Evolutionary conservation across 1,140 invertebrate species (phyloP).

Genomic region (Caenorhabditis latens): DNA sequence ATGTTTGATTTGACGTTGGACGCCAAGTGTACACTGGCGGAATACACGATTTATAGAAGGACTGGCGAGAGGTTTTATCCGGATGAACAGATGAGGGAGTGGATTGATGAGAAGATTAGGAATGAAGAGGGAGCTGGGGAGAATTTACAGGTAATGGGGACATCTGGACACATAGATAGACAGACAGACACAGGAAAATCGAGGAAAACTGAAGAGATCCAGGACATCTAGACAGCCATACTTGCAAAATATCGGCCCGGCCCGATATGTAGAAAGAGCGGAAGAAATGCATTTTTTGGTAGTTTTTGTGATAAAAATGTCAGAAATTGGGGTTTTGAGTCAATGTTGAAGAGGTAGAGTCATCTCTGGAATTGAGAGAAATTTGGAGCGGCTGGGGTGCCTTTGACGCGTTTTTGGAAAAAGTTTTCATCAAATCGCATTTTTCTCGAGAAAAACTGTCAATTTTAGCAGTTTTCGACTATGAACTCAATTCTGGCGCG

Average conservation of each 20-base stretch:
- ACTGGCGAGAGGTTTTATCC: background rate
- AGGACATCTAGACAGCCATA: too few species aligned
- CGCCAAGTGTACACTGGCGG: background rate
- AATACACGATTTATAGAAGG: background rate
- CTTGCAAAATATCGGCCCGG: too few species aligned
- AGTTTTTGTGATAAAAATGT: too few species aligned
- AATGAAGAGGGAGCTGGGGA: background rate
- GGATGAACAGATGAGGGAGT: background rate
- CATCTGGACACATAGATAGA: background rate
- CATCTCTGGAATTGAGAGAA: too few species aligned
- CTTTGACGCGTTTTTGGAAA: background rate
- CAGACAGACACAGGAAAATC: too few species aligned
- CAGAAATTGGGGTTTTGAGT: background rate
- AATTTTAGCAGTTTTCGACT: too few species aligned
- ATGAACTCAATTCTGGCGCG: too few species aligned
- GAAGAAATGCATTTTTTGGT: too few species aligned
- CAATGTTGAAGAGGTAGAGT: too few species aligned
- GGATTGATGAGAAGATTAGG: background rate
- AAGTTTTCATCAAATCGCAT: background rate
- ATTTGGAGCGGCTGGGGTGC: too few species aligned
- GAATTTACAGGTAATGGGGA: background rate
- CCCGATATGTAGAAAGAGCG: too few species aligned
- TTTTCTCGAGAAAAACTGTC: background rate
- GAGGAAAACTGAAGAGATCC: too few species aligned
- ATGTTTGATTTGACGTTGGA: constrained; percentile 14